Conservation (phyloP, 2,888 invertebrate species). For the Rotaria macrura region DNA sequence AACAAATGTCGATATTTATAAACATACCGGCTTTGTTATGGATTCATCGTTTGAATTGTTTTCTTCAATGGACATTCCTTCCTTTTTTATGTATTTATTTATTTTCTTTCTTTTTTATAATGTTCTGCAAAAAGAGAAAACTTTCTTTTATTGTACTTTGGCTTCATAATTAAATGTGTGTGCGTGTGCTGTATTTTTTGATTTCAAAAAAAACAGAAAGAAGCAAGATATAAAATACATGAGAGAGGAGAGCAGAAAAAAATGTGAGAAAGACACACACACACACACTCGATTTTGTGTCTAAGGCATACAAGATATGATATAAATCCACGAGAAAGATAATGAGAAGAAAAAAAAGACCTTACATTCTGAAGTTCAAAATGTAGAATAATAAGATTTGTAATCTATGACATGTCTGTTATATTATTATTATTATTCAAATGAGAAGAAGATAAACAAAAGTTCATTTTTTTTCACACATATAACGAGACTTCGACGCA, state of each 20-base stretch:
- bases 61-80: neutral
- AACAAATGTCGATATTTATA: neutral
- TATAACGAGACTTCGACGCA: neutral
- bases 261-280: neutral
- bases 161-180: neutral
- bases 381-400: neutral
- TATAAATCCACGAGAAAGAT: neutral
- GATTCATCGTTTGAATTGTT: neutral
- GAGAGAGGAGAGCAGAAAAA: neutral
- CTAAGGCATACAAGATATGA: neutral
- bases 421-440: slow-evolving; percentile 10
- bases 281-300: neutral
- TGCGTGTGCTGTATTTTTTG: neutral
- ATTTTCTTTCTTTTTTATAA: neutral
- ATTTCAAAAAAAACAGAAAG: neutral
- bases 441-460: neutral
- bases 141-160: neutral
- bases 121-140: neutral
- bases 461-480: neutral
- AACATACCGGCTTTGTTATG: neutral
- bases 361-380: slow-evolving; percentile 8
- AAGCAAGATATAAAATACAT: neutral
- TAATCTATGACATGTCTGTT: neutral
- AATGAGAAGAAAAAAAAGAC: neutral
- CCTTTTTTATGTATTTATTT: neutral